Percentiles rank a stretch among this genome's conserved stretches.
Conservation (phyloP, 1,140 invertebrate genomes). For the Coptotermes formosanus region DNA sequence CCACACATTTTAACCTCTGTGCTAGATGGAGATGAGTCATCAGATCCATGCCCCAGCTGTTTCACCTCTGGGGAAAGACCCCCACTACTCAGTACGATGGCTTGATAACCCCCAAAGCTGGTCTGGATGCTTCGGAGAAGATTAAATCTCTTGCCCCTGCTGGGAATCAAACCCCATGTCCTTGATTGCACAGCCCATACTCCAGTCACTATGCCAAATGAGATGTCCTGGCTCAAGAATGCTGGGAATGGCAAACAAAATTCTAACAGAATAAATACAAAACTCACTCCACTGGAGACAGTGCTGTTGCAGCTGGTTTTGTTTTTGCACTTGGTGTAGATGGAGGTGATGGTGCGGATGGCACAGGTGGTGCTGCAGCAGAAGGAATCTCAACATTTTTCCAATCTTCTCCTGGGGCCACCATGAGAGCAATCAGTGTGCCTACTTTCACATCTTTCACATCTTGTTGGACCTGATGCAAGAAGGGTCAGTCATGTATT, state of each 20-base stretch:
- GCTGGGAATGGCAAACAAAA: neutral
- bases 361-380: constrained; percentile 43
- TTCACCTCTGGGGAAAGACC: no score
- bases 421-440: constrained; percentile 84
- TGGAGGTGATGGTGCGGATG: constrained; percentile 44
- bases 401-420: constrained; percentile 74
- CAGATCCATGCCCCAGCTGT: no score
- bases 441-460: constrained; percentile 82
- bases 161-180: no score
- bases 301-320: neutral
- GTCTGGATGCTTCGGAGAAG: no score
- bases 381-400: constrained; percentile 67
- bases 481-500: neutral
- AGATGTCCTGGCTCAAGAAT: no score
- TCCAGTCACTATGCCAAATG: no score
- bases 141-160: no score
- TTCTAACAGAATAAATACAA: neutral
- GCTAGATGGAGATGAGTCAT: no score
- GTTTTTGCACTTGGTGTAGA: constrained; percentile 37
- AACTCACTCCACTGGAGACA: neutral
- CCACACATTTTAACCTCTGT: no score
- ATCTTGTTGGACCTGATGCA: constrained; percentile 64
- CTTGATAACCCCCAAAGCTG: no score
- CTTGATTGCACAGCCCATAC: no score
- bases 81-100: no score